Conservation (phyloP, 2,797 vertebrate genomes). For the Lagodon rhomboides region DNA sequence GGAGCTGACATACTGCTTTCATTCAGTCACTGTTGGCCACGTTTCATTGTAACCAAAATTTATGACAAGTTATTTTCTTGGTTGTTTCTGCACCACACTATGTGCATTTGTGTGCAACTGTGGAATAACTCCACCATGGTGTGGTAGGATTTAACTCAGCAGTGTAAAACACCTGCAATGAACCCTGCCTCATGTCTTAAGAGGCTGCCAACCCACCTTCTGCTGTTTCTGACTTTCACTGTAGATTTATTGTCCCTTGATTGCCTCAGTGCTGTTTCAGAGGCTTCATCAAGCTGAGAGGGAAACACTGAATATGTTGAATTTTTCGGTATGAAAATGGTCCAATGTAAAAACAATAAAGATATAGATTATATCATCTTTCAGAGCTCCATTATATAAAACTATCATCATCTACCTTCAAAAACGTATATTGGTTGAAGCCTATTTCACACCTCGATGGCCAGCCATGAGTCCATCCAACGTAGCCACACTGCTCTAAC, state of each 20-base stretch:
- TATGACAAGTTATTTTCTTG: background rate
- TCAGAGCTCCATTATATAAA: constrained; percentile 55
- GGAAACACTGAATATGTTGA: constrained; percentile 12
- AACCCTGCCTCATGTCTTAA: constrained; percentile 15
- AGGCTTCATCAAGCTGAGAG: constrained; percentile 29
- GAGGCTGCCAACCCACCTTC: background rate
- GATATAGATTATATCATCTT: background rate
- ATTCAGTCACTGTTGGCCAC: background rate
- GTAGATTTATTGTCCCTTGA: constrained; percentile 8
- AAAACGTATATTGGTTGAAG: constrained; percentile 57
- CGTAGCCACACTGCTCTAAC: constrained; percentile 27
- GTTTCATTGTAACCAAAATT: background rate
- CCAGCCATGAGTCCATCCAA: constrained; percentile 15
- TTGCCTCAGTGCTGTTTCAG: constrained; percentile 49
- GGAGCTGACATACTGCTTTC: background rate
- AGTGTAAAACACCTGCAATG: constrained; percentile 5
- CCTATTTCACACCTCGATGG: constrained; percentile 23
- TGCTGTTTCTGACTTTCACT: constrained; percentile 14
- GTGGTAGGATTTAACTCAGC: constrained; percentile 13
- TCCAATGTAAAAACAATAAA: background rate
- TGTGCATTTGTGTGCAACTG: constrained; percentile 2
- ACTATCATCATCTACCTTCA: constrained; percentile 44
- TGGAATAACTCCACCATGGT: background rate
- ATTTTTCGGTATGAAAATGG: constrained; percentile 25
- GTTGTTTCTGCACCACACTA: background rate